These are phyloP conservation scores for Nasonia longicornis DNA, from an alignment of 1,140 invertebrate species.

Conservation along the genomic window DNA sequence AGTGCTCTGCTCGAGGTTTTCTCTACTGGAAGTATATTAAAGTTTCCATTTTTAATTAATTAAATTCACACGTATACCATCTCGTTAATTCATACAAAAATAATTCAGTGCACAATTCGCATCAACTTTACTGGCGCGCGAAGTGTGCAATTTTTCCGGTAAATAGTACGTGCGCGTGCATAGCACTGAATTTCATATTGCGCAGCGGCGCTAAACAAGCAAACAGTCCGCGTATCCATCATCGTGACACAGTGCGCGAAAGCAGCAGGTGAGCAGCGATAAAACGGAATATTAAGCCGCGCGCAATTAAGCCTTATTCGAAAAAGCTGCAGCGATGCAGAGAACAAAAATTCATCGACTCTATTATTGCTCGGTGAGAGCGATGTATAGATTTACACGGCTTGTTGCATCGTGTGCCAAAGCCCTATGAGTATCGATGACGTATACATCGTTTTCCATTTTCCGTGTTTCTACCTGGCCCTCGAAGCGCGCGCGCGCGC, in stretches of 20 bases:
- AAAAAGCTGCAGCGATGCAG: background rate
- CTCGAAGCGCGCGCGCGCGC: no score
- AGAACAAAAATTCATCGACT: background rate
- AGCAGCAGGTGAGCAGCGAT: background rate
- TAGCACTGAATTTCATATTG: no score
- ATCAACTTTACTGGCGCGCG: no score
- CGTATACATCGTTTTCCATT: slow-evolving; percentile 14
- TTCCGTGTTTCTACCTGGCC: background rate
- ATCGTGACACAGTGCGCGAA: no score
- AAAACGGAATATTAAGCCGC: background rate
- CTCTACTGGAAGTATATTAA: background rate
- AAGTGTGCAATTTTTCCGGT: no score
- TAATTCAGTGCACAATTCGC: no score
- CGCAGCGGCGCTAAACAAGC: no score
- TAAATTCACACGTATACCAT: no score
- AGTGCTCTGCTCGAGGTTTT: background rate
- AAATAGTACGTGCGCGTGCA: no score
- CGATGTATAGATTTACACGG: background rate
- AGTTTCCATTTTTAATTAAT: no score
- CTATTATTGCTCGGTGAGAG: background rate
- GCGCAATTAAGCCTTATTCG: background rate
- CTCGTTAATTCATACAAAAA: no score
- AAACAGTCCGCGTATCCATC: no score
- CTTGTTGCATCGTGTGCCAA: background rate
- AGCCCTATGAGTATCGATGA: background rate